phyloP scores from a whole-genome alignment of 2,888 invertebrate species.

The Choreutis nemorana region DNA sequence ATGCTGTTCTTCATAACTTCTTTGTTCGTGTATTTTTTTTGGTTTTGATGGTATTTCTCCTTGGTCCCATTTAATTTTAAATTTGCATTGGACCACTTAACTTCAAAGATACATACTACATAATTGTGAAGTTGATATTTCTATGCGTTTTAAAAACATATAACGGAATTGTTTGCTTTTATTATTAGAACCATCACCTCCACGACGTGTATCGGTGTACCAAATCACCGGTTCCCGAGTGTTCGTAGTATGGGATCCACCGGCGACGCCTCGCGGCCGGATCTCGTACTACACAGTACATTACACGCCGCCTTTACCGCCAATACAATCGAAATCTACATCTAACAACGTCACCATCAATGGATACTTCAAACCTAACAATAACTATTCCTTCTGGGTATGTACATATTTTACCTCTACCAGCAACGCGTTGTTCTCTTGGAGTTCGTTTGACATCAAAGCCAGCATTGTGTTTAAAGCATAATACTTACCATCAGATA shows the following conservation, averaged over 20 bases:
- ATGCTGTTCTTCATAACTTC: too few species aligned
- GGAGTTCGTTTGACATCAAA: too few species aligned
- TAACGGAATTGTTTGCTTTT: not conserved
- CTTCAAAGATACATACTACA: too few species aligned
- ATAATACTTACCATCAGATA: too few species aligned
- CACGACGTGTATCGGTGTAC: conserved; percentile 68
- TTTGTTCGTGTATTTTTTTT: too few species aligned
- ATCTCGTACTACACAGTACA: conserved; percentile 70
- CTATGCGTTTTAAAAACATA: not conserved
- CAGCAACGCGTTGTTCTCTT: too few species aligned
- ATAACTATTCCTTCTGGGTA: conserved; percentile 78
- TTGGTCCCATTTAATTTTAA: too few species aligned
- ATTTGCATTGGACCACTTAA: too few species aligned
- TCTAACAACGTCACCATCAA: conserved; percentile 63
- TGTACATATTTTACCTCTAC: conserved; percentile 17
- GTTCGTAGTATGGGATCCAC: conserved; percentile 74
- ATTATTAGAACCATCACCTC: conserved; percentile 70
- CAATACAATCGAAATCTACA: conserved; percentile 41
- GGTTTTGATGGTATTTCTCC: too few species aligned
- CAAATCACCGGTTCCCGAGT: conserved; percentile 72
- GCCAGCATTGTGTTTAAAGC: too few species aligned
- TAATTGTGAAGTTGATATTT: not conserved
- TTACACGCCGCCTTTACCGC: conserved; percentile 73
- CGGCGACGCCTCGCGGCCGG: conserved; percentile 68
- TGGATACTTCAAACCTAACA: conserved; percentile 58